Conservation (phyloP, 2,797 vertebrate species). For the Smutsia gigantea region DNA sequence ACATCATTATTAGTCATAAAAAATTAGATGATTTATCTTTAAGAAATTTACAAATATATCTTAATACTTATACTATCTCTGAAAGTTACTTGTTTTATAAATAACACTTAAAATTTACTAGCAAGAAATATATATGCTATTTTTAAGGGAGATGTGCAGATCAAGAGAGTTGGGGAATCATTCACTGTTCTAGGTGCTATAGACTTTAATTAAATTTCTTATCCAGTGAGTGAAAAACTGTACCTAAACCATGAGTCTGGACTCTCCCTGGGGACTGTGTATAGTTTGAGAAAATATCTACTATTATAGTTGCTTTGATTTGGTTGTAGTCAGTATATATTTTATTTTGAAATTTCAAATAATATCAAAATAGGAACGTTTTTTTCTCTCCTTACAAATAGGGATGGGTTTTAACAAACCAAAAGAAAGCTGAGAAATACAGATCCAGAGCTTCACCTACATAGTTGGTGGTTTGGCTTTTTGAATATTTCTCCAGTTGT, state of each 20-base stretch:
- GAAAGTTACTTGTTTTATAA: constrained; percentile 21
- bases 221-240: background rate
- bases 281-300: constrained; percentile 1
- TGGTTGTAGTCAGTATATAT: background rate
- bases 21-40: constrained; percentile 35
- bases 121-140: background rate
- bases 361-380: background rate
- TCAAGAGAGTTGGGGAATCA: constrained; percentile 15
- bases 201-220: background rate
- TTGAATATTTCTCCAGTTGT: background rate
- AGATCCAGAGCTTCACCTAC: background rate
- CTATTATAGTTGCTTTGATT: constrained; percentile 34
- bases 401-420: constrained; percentile 7
- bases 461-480: background rate
- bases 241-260: background rate
- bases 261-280: background rate
- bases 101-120: constrained; percentile 54
- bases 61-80: constrained; percentile 26
- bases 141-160: background rate
- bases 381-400: background rate
- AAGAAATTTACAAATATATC: constrained; percentile 33
- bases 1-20: constrained; percentile 44
- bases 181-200: background rate
- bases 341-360: constrained; percentile 52
- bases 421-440: constrained; percentile 7